These are phyloP conservation scores for Litocranius walleri DNA, from an alignment of 2,113 vertebrate species.

Conservation along the genomic window DNA sequence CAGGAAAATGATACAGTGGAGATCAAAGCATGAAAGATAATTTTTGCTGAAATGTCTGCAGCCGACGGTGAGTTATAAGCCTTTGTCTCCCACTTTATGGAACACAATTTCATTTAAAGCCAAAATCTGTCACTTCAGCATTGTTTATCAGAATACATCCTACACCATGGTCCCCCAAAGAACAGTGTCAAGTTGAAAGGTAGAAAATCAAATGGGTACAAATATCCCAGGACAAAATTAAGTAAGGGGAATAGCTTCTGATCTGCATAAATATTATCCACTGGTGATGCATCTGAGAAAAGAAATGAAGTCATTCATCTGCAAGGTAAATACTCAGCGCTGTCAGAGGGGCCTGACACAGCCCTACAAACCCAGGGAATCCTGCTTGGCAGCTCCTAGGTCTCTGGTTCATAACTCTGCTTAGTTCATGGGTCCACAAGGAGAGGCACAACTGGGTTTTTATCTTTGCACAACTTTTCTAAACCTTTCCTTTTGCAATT, in stretches of 20 bases:
- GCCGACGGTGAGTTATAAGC: conserved; percentile 79
- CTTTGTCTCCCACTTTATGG: conserved; percentile 85
- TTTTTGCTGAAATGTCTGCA: conserved; percentile 78
- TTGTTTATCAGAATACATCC: conserved; percentile 82
- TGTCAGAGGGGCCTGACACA: conserved; percentile 43
- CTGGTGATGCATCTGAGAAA: conserved; percentile 49
- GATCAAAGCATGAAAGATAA: conserved; percentile 82
- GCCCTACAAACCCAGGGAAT: not conserved
- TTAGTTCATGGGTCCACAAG: conserved; percentile 49
- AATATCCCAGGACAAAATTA: conserved; percentile 68
- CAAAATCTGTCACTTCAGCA: conserved; percentile 81
- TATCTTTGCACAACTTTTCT: not conserved
- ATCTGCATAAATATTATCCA: conserved; percentile 73
- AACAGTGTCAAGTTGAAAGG: conserved; percentile 71
- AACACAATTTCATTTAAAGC: conserved; percentile 84
- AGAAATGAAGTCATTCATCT: conserved; percentile 62
- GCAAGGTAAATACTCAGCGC: conserved; percentile 61
- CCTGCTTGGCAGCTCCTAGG: not conserved
- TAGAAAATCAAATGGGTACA: conserved; percentile 74
- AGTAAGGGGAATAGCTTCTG: conserved; percentile 31
- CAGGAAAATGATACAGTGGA: conserved; percentile 80
- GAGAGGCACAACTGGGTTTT: conserved; percentile 25
- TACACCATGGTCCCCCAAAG: conserved; percentile 58
- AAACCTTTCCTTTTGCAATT: not conserved
- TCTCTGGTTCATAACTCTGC: conserved; percentile 51